Conservation (phyloP, 2,888 invertebrate genomes). For the Trimorus sp. region DNA sequence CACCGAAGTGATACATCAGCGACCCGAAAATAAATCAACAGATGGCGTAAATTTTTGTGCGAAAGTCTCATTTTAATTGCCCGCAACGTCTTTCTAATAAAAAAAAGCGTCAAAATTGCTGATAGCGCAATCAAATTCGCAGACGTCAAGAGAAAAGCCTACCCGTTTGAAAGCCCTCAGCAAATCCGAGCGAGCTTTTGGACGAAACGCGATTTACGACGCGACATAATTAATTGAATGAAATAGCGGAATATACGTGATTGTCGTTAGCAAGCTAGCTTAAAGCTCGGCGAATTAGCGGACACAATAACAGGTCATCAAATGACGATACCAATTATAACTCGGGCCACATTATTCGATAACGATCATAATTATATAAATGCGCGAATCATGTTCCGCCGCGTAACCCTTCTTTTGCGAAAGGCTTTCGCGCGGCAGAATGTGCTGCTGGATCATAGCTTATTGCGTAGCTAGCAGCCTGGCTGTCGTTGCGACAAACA, state of each 20-base stretch:
- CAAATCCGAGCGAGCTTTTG: slow-evolving; percentile 68
- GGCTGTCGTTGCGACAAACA: slow-evolving; percentile 26
- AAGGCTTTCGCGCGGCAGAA: slow-evolving; percentile 23
- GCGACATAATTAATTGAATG: slow-evolving; percentile 78
- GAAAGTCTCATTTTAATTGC: too few species aligned
- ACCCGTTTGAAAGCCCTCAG: too few species aligned
- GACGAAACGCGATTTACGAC: slow-evolving; percentile 75
- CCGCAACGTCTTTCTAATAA: too few species aligned
- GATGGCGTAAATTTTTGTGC: too few species aligned
- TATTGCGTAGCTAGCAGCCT: slow-evolving; percentile 50
- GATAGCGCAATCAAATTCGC: too few species aligned
- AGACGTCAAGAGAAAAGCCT: too few species aligned
- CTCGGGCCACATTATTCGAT: slow-evolving; percentile 61
- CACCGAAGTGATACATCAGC: too few species aligned
- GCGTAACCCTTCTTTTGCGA: slow-evolving; percentile 32
- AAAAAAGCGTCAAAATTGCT: too few species aligned
- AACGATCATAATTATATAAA: slow-evolving; percentile 63
- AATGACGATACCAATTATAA: slow-evolving; percentile 67
- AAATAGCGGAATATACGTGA: slow-evolving; percentile 74
- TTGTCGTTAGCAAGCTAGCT: slow-evolving; percentile 76
- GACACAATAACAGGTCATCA: slow-evolving; percentile 67
- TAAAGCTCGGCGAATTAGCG: slow-evolving; percentile 75
- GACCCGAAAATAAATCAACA: too few species aligned
- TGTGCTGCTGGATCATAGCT: slow-evolving; percentile 51
- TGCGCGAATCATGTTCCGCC: slow-evolving; percentile 50